phyloP scores from a whole-genome alignment of 1,140 invertebrate species.

The Ruditapes philippinarum region DNA sequence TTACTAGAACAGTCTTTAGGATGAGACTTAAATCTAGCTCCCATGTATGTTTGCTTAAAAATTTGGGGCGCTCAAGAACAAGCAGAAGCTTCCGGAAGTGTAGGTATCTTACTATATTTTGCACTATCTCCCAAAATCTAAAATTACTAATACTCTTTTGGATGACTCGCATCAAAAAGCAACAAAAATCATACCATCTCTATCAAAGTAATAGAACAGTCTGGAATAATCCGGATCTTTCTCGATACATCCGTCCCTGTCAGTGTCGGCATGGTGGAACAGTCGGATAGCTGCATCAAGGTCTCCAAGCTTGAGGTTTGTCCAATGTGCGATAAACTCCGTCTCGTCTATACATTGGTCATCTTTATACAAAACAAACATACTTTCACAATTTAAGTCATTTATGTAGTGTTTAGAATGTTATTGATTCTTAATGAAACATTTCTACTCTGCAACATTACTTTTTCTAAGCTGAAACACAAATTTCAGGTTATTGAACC shows the following conservation, averaged over 20 bases:
- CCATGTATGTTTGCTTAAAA: not conserved
- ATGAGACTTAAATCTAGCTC: not conserved
- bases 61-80: not conserved
- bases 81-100: too few relatives aligned
- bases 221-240: slow-evolving; percentile 61
- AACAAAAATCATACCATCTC: slow-evolving; percentile 49
- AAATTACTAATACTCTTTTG: too few relatives aligned
- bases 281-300: slow-evolving; percentile 52
- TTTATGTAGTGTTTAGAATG: too few relatives aligned
- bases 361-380: too few relatives aligned
- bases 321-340: slow-evolving; percentile 69
- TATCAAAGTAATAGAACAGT: slow-evolving; percentile 73
- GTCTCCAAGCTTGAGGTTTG: slow-evolving; percentile 55
- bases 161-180: too few relatives aligned
- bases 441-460: too few relatives aligned
- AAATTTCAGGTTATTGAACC: too few relatives aligned
- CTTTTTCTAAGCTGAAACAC: too few relatives aligned
- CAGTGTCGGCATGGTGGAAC: slow-evolving; percentile 72
- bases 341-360: slow-evolving; percentile 55
- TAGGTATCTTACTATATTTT: too few relatives aligned
- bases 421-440: too few relatives aligned
- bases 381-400: too few relatives aligned
- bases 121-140: too few relatives aligned
- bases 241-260: slow-evolving; percentile 64
- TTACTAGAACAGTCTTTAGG: not conserved